These are phyloP conservation scores for Nectonema munidae DNA, from an alignment of 2,888 invertebrate genomes.

Conservation along the genomic window DNA sequence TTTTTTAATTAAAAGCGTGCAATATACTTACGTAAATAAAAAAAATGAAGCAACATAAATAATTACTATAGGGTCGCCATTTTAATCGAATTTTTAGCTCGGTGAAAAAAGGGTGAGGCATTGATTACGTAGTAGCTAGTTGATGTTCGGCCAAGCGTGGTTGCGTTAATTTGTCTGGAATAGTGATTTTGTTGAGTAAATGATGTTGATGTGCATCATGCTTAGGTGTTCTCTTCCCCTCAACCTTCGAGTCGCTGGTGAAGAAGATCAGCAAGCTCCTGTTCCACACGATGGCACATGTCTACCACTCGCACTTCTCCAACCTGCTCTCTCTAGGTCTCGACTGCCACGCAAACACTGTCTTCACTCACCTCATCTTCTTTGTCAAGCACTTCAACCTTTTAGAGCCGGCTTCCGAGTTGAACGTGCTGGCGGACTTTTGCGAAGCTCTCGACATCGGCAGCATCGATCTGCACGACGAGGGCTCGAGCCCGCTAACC, in stretches of 20 bases:
- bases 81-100: too few relatives aligned
- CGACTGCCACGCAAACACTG: conserved; percentile 79
- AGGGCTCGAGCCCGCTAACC: too few relatives aligned
- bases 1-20: too few relatives aligned
- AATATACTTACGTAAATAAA: too few relatives aligned
- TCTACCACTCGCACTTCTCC: conserved; percentile 85
- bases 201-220: conserved; percentile 18
- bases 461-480: too few relatives aligned
- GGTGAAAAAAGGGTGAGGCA: too few relatives aligned
- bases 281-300: conserved; percentile 87
- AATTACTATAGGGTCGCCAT: too few relatives aligned
- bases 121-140: too few relatives aligned
- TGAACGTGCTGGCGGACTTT: too few relatives aligned
- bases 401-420: too few relatives aligned
- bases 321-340: conserved; percentile 65
- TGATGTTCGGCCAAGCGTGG: background rate
- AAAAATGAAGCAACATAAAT: too few relatives aligned
- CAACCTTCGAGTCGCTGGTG: conserved; percentile 63
- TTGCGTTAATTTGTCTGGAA: background rate
- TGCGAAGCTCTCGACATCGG: too few relatives aligned
- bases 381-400: conserved; percentile 27
- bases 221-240: conserved; percentile 63
- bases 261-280: conserved; percentile 75
- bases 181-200: background rate
- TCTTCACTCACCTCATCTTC: conserved; percentile 72